These are phyloP conservation scores for Alcedo atthis DNA, from an alignment of 2,797 vertebrate species.

Conservation along the genomic window DNA sequence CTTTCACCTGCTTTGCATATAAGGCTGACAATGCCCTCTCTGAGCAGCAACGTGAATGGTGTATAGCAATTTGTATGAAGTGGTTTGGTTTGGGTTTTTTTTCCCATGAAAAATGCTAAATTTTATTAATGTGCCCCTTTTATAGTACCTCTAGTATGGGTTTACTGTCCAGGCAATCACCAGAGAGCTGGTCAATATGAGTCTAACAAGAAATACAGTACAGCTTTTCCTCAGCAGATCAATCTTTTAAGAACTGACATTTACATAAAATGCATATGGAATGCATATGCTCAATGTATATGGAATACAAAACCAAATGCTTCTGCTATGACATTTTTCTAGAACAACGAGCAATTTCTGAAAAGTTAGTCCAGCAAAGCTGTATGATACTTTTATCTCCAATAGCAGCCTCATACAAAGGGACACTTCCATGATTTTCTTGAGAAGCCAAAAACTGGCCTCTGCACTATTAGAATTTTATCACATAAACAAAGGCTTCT, in stretches of 20 bases:
- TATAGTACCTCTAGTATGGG: background rate
- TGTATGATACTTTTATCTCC: background rate
- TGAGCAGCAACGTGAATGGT: background rate
- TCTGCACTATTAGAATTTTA: background rate
- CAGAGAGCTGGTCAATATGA: background rate
- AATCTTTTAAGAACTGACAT: background rate
- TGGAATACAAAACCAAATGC: background rate
- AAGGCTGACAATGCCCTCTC: background rate
- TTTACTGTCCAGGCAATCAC: background rate
- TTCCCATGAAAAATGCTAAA: background rate
- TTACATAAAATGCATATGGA: background rate
- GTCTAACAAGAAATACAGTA: background rate
- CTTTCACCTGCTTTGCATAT: background rate
- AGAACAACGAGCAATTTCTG: background rate
- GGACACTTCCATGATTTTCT: accelerated
- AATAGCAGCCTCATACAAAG: background rate
- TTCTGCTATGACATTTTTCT: background rate
- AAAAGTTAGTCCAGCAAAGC: background rate
- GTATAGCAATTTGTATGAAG: background rate
- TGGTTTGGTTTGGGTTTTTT: background rate
- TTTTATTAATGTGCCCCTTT: background rate
- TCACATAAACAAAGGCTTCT: background rate
- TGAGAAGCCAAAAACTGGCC: background rate
- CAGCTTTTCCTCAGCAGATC: background rate
- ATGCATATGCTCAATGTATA: background rate